phyloP scores from a whole-genome alignment of 2,113 vertebrate species.

The Petrocephalus zakoni region DNA sequence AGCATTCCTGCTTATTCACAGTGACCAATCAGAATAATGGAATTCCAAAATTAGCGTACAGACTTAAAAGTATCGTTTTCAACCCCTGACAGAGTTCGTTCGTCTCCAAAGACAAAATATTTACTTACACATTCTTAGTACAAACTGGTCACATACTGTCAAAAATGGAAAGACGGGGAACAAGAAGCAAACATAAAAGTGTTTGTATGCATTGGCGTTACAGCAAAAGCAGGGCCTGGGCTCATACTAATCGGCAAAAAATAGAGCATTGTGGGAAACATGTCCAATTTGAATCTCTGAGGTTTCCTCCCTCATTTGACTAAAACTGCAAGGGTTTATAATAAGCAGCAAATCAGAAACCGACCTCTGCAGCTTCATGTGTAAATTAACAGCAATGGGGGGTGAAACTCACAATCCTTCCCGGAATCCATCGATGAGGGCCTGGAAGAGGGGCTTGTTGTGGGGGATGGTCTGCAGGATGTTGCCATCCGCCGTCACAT shows the following conservation, averaged over 20 bases:
- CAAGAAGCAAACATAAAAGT: neutral
- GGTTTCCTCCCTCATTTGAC: neutral
- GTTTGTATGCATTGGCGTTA: neutral
- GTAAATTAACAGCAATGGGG: neutral
- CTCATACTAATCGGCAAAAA: neutral
- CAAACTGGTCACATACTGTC: neutral
- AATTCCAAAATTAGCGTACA: neutral
- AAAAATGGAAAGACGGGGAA: neutral
- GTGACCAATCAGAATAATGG: neutral
- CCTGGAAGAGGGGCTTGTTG: slow-evolving; percentile 98
- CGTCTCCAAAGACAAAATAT: neutral
- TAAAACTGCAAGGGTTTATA: neutral
- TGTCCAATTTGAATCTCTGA: neutral
- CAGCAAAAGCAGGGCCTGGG: neutral
- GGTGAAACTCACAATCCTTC: slow-evolving; percentile 93
- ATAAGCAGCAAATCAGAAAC: neutral
- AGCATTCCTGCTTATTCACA: neutral
- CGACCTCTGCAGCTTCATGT: neutral
- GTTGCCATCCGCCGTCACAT: slow-evolving; percentile 96
- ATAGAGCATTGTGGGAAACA: neutral
- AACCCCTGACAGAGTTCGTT: neutral
- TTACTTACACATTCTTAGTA: neutral
- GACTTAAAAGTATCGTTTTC: neutral
- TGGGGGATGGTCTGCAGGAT: slow-evolving; percentile 98
- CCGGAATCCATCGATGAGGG: slow-evolving; percentile 96